Evolutionary conservation across 2,888 invertebrate species (phyloP), one percentile per base, ranked within the genome.

Genomic region (Tachina grossa): DNA sequence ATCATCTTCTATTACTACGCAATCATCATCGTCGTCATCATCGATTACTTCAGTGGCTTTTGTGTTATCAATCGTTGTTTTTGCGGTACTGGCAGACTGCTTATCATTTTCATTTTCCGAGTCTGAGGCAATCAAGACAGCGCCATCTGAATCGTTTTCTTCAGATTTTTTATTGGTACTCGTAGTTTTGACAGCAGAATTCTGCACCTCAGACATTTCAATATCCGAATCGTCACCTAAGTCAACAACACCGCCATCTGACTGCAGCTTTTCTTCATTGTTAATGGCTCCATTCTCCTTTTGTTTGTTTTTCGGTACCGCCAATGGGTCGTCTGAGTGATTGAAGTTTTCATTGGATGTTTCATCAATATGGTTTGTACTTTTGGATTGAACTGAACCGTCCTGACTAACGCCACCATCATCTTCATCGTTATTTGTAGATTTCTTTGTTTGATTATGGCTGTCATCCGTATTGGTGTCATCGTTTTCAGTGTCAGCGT

Each of bases 1-100:
- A 93, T 95, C 91, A 87, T 94, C 94, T 88, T 94, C 94, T 91
- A 94, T 93, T 59, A 93, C 93, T 87, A 93, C 93, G 88, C 93
- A 92, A 88, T 93, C 93, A 88, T 95, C 94, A 87, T 93, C 92
- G 88, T 94, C 94, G 80, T 92, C 92, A 71, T 91, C 89, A 19
- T 87, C 83, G 47, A 83, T 75, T 22, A 75, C 71, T 83, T 89
- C 65, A 4, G 82, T 61, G 2, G 72, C 22, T 78, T 85, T 79
- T 1, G 53, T 51, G 49, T 61, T 78, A 3, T 79, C 61, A 16
- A 82, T 79, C 13, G 75, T 13, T 22, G 61, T 11, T n/a, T 55
- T 71, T 22, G 65, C 10, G 11, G 65, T 16, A 16, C 55, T 72
- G 22, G 80, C 71, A 51, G 68, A 10, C 10, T 68, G 71, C 43